Conservation (phyloP, 2,888 invertebrate species). For the Erebia ligea region DNA sequence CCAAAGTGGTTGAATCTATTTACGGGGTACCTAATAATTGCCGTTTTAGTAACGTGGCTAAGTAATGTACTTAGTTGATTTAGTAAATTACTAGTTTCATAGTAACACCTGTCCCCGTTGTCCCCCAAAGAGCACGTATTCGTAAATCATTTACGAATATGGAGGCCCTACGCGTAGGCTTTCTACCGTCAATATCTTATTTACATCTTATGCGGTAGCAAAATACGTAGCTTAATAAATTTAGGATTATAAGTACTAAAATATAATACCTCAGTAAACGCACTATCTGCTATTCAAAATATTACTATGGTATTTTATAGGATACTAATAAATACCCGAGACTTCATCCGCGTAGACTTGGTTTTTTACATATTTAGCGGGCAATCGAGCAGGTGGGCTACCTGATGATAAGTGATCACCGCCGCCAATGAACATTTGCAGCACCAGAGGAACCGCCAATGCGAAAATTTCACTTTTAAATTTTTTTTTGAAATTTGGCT, state of each 20-base stretch:
- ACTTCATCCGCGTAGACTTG: too few species aligned
- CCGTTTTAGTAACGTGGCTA: not conserved
- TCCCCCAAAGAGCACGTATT: conserved; percentile 1
- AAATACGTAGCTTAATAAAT: not conserved
- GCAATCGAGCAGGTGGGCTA: too few species aligned
- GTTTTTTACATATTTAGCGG: too few species aligned
- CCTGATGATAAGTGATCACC: too few species aligned
- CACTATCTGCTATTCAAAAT: not conserved
- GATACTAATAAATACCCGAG: too few species aligned
- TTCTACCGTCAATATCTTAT: conserved; percentile 4
- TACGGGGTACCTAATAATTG: not conserved
- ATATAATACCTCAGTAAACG: not conserved
- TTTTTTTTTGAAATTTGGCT: too few species aligned
- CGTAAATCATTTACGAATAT: conserved; percentile 5
- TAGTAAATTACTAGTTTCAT: not conserved
- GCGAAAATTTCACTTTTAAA: too few species aligned
- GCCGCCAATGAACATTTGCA: too few species aligned
- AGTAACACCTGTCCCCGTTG: conserved; percentile 14
- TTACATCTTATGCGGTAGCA: not conserved
- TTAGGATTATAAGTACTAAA: not conserved
- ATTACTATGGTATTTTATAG: too few species aligned
- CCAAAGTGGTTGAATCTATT: too few species aligned
- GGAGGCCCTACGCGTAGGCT: not conserved
- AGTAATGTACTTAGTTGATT: not conserved
- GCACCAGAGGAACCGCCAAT: too few species aligned